Conservation (phyloP, 1,140 invertebrate genomes). For the Delia radicum region DNA sequence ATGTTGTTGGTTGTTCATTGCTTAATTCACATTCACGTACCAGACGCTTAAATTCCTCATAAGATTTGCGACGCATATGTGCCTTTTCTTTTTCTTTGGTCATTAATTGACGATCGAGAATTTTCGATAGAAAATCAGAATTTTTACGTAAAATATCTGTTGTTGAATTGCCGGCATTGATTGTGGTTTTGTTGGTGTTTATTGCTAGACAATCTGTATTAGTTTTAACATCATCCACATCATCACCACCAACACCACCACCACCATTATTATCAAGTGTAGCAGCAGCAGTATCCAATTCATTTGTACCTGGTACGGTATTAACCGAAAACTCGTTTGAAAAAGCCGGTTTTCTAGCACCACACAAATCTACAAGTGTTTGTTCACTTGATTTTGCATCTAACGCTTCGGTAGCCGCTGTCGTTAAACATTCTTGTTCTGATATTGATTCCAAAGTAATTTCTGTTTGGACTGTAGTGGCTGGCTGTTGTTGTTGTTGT, state of each 20-base stretch:
- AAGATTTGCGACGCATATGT: conserved; percentile 52
- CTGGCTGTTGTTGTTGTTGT: background rate
- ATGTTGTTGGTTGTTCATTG: background rate
- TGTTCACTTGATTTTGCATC: conserved; percentile 12
- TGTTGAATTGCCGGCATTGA: conserved; percentile 27
- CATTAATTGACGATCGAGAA: conserved; percentile 51
- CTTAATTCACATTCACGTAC: conserved; percentile 47
- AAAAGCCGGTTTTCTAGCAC: conserved; percentile 42
- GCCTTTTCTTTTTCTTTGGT: conserved; percentile 50
- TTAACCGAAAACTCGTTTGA: conserved; percentile 43
- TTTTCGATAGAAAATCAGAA: conserved; percentile 54
- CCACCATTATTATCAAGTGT: background rate
- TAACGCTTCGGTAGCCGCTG: conserved; percentile 10
- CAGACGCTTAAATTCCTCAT: conserved; percentile 54
- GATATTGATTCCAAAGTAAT: conserved; percentile 49
- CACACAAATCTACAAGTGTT: conserved; percentile 12
- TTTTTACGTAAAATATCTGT: conserved; percentile 53
- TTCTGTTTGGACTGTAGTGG: background rate
- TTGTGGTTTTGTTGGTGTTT: background rate
- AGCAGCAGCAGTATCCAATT: conserved; percentile 43
- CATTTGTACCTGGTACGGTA: conserved; percentile 29
- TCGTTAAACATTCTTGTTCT: conserved; percentile 43
- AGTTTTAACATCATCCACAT: conserved; percentile 30
- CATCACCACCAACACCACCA: conserved; percentile 16
- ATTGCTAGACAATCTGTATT: conserved; percentile 16